These are phyloP conservation scores for Lasiommata megera DNA, from an alignment of 2,888 invertebrate genomes.

Conservation along the genomic window DNA sequence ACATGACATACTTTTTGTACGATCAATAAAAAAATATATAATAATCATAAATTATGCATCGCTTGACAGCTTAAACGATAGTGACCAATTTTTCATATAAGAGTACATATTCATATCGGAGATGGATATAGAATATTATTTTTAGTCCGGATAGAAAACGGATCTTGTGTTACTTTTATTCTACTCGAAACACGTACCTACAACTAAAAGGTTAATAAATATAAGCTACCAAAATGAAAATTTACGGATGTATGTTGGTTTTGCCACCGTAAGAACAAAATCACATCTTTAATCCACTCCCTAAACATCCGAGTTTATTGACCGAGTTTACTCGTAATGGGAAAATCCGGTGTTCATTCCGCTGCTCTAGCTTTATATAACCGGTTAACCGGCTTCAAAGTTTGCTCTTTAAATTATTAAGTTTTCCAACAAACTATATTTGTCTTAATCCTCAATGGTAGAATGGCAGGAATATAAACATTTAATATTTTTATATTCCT, in stretches of 20 bases:
- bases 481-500: not conserved
- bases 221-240: not conserved
- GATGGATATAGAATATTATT: too few species aligned
- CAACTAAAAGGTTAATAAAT: too few species aligned
- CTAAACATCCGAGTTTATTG: constrained; percentile 29
- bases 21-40: too few species aligned
- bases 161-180: too few species aligned
- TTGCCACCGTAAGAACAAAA: not conserved
- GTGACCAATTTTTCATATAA: too few species aligned
- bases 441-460: not conserved
- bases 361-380: constrained; percentile 18
- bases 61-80: too few species aligned
- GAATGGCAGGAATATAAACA: not conserved
- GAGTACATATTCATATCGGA: too few species aligned
- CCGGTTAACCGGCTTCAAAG: constrained; percentile 12
- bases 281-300: constrained; percentile 24
- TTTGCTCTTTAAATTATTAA: constrained; percentile 12
- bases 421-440: constrained; percentile 7
- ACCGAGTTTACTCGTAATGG: constrained; percentile 26
- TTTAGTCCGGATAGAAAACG: too few species aligned
- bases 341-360: constrained; percentile 22
- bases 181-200: too few species aligned
- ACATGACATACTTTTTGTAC: too few species aligned
- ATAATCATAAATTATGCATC: too few species aligned
- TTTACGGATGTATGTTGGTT: not conserved